These are phyloP conservation scores for Clarias gariepinus DNA, from an alignment of 2,113 vertebrate genomes.

Conservation along the genomic window DNA sequence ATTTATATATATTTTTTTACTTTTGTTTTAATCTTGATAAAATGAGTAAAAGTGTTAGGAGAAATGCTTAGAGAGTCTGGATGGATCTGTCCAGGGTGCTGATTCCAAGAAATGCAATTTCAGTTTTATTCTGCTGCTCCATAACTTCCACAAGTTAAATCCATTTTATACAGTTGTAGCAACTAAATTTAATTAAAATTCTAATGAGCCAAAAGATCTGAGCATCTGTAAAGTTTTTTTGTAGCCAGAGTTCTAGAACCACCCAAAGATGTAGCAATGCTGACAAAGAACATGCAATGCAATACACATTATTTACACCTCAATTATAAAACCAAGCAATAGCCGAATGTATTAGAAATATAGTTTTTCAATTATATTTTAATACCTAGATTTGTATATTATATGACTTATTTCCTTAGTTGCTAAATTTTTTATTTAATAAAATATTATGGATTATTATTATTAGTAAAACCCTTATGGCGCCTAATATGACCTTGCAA, in stretches of 20 bases:
- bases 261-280: not conserved
- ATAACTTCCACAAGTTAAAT: slow-evolving; percentile 1
- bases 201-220: not conserved
- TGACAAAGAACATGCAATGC: not conserved
- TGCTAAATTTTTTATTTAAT: no score
- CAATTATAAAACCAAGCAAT: not conserved
- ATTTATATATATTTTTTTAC: not conserved
- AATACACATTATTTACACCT: not conserved
- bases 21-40: slow-evolving; percentile 9
- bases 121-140: not conserved
- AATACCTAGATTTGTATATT: not conserved
- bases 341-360: no score
- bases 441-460: no score
- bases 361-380: not conserved
- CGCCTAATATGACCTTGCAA: not conserved
- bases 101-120: slow-evolving; percentile 54
- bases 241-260: not conserved
- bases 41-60: slow-evolving; percentile 37
- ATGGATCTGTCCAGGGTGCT: slow-evolving; percentile 65
- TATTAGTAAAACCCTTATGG: not conserved
- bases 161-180: not conserved
- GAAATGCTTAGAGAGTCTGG: slow-evolving; percentile 29
- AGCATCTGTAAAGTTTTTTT: not conserved
- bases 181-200: not conserved
- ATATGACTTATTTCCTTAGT: no score